Percentiles rank a stretch among this genome's conserved stretches.
These are phyloP conservation scores for Melanotaenia maccullochi DNA, from an alignment of 2,797 vertebrate species.

Conservation along the genomic window DNA sequence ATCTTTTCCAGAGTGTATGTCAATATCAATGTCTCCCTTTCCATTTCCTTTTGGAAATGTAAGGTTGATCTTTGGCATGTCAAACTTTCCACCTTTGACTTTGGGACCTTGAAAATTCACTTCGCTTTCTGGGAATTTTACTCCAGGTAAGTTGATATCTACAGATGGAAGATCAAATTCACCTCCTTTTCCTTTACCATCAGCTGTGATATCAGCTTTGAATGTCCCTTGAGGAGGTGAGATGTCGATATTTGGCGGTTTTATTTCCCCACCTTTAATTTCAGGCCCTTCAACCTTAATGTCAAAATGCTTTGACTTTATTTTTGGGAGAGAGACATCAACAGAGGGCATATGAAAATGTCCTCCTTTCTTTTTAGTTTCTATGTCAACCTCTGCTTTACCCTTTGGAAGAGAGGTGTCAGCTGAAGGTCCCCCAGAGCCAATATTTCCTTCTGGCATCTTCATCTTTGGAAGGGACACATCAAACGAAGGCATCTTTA, in stretches of 20 bases:
- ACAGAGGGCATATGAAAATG: constrained; percentile 56
- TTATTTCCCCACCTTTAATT: constrained; percentile 47
- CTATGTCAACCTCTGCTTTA: constrained; percentile 28
- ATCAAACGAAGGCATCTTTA: constrained; percentile 72
- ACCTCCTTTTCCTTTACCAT: constrained; percentile 26
- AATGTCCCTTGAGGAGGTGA: constrained; percentile 47
- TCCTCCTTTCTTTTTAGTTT: constrained; percentile 44
- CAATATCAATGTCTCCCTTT: constrained; percentile 53
- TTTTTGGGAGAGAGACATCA: constrained; percentile 67
- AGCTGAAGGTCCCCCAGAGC: constrained; percentile 39
- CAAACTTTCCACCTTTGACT: constrained; percentile 59
- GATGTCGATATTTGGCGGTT: constrained; percentile 62
- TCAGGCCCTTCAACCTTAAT: constrained; percentile 36
- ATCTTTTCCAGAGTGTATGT: constrained; percentile 45
- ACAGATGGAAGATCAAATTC: constrained; percentile 46
- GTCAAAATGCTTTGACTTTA: constrained; percentile 55
- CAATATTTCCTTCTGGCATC: constrained; percentile 43
- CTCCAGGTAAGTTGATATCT: constrained; percentile 47
- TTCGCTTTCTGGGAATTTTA: constrained; percentile 52
- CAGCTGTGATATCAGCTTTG: constrained; percentile 18
- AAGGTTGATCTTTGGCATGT: constrained; percentile 67
- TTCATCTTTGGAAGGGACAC: constrained; percentile 63
- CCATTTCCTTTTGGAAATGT: constrained; percentile 65
- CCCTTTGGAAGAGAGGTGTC: constrained; percentile 69
- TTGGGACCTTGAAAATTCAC: constrained; percentile 61